Evolutionary conservation across 2,113 vertebrate species (phyloP).

Genomic region (Nothobranchius furzeri): DNA sequence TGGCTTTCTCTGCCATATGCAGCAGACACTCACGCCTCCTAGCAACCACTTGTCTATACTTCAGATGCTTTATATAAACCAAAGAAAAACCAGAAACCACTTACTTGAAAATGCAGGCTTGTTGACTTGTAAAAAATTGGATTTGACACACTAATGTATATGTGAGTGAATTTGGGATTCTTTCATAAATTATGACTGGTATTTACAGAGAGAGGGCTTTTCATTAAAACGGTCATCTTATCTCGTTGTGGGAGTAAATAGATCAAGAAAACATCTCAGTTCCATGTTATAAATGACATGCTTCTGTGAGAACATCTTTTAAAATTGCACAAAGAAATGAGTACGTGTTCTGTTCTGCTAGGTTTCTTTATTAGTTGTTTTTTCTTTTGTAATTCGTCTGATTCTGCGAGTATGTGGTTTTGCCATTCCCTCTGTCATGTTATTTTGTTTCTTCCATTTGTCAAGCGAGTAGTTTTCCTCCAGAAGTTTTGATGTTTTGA

Average conservation of each 20-base stretch:
- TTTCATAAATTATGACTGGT: too few relatives aligned
- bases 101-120: slow-evolving; percentile 9
- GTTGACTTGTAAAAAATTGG: background rate
- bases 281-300: background rate
- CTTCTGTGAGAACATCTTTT: slow-evolving; percentile 8
- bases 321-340: background rate
- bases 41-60: slow-evolving; percentile 48
- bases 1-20: slow-evolving; percentile 46
- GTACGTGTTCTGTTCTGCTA: slow-evolving; percentile 1
- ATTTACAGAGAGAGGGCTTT: background rate
- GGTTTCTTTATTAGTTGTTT: background rate
- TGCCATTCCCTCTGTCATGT: background rate
- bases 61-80: slow-evolving; percentile 39
- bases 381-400: background rate
- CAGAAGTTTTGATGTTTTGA: background rate
- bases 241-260: background rate
- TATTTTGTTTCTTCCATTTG: background rate
- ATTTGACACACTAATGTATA: background rate
- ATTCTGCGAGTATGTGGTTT: background rate
- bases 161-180: too few relatives aligned
- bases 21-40: slow-evolving; percentile 45
- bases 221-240: slow-evolving; percentile 37
- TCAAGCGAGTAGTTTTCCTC: background rate
- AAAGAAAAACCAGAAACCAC: background rate
- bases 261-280: background rate